Conservation (phyloP, 2,113 vertebrate genomes). For the Elgaria multicarinata region DNA sequence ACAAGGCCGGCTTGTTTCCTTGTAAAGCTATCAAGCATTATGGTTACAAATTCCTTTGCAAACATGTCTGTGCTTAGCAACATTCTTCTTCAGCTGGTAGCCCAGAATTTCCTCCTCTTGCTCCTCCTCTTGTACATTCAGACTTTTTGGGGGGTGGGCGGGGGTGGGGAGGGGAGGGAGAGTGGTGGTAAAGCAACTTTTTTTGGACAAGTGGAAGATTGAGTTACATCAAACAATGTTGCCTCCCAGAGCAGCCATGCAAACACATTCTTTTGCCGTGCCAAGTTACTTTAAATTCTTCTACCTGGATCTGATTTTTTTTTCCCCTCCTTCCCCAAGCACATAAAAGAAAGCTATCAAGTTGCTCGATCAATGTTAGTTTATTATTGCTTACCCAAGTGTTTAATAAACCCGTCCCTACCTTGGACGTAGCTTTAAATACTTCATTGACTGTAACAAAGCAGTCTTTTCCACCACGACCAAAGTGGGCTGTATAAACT, state of each 20-base stretch:
- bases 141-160: neutral
- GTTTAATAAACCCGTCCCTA: constrained; percentile 79
- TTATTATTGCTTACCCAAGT: constrained; percentile 82
- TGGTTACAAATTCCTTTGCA: constrained; percentile 51
- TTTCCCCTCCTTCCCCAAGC: neutral
- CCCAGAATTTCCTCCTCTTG: neutral
- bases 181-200: constrained; percentile 60
- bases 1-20: constrained; percentile 46
- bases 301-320: constrained; percentile 40
- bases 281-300: constrained; percentile 75
- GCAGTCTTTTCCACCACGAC: constrained; percentile 74
- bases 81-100: constrained; percentile 45
- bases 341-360: constrained; percentile 74
- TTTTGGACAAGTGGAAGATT: constrained; percentile 59
- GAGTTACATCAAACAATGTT: constrained; percentile 52
- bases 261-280: constrained; percentile 51
- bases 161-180: too few species aligned
- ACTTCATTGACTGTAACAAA: constrained; percentile 80
- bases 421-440: constrained; percentile 71
- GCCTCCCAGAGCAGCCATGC: constrained; percentile 46
- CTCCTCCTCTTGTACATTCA: constrained; percentile 51
- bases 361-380: constrained; percentile 74
- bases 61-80: constrained; percentile 58
- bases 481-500: constrained; percentile 77
- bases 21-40: constrained; percentile 50